Base-by-base conservation (phyloP, 1,140 invertebrate genomes). In the Aphelenchoides besseyi region DNA sequence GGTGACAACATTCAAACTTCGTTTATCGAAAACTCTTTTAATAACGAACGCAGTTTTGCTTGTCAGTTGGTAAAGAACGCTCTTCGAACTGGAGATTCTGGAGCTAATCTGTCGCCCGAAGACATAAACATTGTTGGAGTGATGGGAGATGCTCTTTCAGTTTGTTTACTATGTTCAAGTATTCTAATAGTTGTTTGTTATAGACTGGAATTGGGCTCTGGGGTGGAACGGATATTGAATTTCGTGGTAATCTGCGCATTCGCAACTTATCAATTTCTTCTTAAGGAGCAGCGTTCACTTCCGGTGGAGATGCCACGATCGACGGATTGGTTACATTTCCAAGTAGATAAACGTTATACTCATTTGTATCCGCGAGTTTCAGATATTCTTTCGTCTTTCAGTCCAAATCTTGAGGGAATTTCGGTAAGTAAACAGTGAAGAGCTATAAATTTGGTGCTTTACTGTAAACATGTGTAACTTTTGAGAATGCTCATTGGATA, bases 121-220 rank as follows among this genome's bases (percentile, higher is more conserved):
- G 79, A 80, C 52, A 82, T 82, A 55, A 53, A 72, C 29, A 72
- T 79, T 36, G 76, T 82, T 18, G 79, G 70, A 2, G 69, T 73
- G 3, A 79, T 80, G 76, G 79, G 79, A 30, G 79, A 82, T 53
- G 72, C 75, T 1, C 28, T 79, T 37, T 69, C 79, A n/a, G n/a
- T n/a, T n/a, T n/a, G n/a, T n/a, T n/a, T n/a, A n/a, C n/a, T n/a
- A n/a, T n/a, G n/a, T n/a, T n/a, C n/a, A n/a, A n/a, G n/a, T n/a
- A n/a, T n/a, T n/a, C n/a, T n/a, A n/a, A n/a, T n/a, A n/a, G n/a
- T n/a, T n/a, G n/a, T n/a, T n/a, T n/a, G n/a, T n/a, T n/a, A n/a
- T n/a, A n/a, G 2, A 78, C 78, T 52, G 70, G 33, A 23, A 32
- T 33, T 8, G 78, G 78, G 9, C 52, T 79, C 0, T 79, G 78